Percentiles rank a stretch among this genome's conserved stretches.
Conservation (phyloP, 2,113 vertebrate genomes). For the Ailuropoda melanoleuca region DNA sequence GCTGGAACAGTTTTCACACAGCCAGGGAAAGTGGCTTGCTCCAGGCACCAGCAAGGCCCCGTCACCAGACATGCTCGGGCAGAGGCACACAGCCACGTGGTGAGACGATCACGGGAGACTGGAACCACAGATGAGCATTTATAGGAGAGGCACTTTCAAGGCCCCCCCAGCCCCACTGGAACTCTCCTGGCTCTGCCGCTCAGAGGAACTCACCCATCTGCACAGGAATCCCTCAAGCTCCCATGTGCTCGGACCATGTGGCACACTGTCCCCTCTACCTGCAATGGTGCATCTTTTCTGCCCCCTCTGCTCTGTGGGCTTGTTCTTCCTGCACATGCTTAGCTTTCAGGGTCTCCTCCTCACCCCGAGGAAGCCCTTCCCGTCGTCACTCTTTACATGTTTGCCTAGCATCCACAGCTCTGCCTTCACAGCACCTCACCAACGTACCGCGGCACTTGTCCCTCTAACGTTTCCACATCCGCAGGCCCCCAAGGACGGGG, state of each 20-base stretch:
- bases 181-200: background rate
- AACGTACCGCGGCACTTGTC: background rate
- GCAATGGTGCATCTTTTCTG: background rate
- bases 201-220: background rate
- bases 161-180: background rate
- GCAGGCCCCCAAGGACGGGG: too few relatives aligned
- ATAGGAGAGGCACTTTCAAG: background rate
- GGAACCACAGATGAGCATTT: background rate
- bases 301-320: too few relatives aligned
- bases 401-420: background rate
- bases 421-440: background rate
- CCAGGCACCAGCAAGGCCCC: background rate
- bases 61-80: accelerated
- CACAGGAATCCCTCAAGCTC: background rate
- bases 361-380: background rate
- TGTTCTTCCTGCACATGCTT: background rate
- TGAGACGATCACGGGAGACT: accelerated
- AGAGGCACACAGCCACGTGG: background rate
- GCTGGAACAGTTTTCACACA: background rate
- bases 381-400: background rate
- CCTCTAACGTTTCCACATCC: background rate
- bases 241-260: too few relatives aligned
- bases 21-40: background rate
- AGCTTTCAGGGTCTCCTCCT: too few relatives aligned
- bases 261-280: background rate